Conservation (phyloP, 2,797 vertebrate species). For the Chaunax sp. region DNA sequence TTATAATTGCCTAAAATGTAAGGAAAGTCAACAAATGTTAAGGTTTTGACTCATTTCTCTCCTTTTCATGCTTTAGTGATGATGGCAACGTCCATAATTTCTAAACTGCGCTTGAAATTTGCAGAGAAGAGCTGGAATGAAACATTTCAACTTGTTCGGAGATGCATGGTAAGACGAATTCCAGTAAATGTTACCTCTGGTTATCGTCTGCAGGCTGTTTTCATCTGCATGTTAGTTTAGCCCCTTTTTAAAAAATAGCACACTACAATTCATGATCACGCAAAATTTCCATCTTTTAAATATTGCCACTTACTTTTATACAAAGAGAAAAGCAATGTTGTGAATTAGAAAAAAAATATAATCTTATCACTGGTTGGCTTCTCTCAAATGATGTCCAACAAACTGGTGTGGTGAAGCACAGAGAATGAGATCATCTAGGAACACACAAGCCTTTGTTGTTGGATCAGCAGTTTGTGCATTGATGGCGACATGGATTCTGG, state of each 20-base stretch:
- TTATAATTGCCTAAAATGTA: neutral
- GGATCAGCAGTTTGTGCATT: conserved; percentile 33
- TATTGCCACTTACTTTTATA: neutral
- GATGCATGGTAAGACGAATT: conserved; percentile 85
- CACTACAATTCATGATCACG: neutral
- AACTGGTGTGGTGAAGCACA: conserved; percentile 43
- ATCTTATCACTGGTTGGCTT: conserved; percentile 1
- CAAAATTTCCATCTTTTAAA: neutral
- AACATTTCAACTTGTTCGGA: conserved; percentile 86
- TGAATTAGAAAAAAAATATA: neutral
- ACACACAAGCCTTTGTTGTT: conserved; percentile 66
- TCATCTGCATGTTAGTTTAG: neutral
- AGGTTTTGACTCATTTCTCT: neutral
- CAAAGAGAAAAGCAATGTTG: neutral
- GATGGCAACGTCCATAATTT: conserved; percentile 64
- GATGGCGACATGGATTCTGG: conserved; percentile 15
- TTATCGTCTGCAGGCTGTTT: neutral
- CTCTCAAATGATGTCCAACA: conserved; percentile 26
- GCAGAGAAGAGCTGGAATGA: conserved; percentile 87
- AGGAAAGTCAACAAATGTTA: neutral
- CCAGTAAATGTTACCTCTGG: neutral
- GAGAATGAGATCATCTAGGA: conserved; percentile 66
- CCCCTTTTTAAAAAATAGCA: neutral
- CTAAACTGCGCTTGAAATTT: conserved; percentile 82
- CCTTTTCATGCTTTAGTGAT: conserved; percentile 18